Base-by-base conservation (phyloP, 2,888 invertebrate genomes). In the Octonoba sinensis region DNA sequence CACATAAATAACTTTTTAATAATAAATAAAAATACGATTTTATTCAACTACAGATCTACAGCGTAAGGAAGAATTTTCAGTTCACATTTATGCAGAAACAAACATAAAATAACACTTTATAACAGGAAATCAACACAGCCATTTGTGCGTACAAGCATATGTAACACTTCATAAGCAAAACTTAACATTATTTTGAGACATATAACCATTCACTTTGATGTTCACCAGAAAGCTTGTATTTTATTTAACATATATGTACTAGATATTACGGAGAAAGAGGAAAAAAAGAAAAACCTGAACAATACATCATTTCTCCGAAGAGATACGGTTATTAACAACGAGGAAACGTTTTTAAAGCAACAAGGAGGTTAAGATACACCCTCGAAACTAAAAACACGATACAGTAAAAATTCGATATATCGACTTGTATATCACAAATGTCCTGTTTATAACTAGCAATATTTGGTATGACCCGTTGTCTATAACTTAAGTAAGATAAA, bases 101-200 rank as follows among this genome's bases (percentile, higher is more conserved):
- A 20, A 59, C 47, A 46, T 24, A 78, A 78, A 67, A 44, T 65
- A 46, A 54, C 47, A 51, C 57, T 59, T 59, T 49, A 65, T 71
- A 78, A 62, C 27, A 71, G 60, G 22, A 67, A 54, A 72, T 27
- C 66, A 78, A 59, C 65, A 54, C 22, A 72, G 60, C 59, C 60
- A 57, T 72, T 66, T 78, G 78, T 78, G 78, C 78, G 78, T 78
- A 66, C 72, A 78, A 78, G 78, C 78, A 60, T 78, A n/a, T 60
- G 59, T 78, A 78, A 72, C 72, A 67, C 47, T 67, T 71, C 67
- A 24, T 36, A 65, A 65, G 65, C 65, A 49, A 12, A 65, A 47
- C 49, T 49, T 24, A 20, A 65, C 49, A 65, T 49, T 20, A 16
- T 49, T 6, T 49, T 47, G 15, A 65, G 22, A 22, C 47, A n/a